Evolutionary conservation across 2,113 vertebrate species (phyloP), one percentile per base, ranked within the genome.

Genomic region (Hassar affinis): DNA sequence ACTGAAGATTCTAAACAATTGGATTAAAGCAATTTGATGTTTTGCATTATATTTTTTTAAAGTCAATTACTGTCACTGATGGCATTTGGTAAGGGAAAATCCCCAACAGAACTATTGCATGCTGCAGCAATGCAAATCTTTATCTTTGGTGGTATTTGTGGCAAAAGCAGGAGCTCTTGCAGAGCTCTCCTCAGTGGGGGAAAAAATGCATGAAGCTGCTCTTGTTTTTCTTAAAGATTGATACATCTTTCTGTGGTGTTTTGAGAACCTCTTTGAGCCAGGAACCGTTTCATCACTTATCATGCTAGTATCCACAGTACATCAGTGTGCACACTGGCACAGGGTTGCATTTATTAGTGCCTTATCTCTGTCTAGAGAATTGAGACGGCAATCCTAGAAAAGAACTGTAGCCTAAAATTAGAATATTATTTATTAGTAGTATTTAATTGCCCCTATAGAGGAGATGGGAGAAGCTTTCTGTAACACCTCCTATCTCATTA

Each of bases 111-210:
- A 51, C 62, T 86, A 27, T 74, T 51, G 51, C 33, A 56, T 54
- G 59, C n/a, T 38, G 59, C 56, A 47, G 56, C 7, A 47, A 57
- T 57, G 81, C 85, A 83, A 56, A 80, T 45, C 52, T 79, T 51
- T 83, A 49, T 64, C 5, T 52, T 72, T 61, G 49, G 85, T 84
- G 81, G 78, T 72, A 75, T 80, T 80, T 86, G 81, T 83, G 81
- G 85, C 54, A 68, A 76, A 79, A 61, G 47, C 85, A 74, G 35
- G 75, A 79, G 64, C 45, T 80, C 77, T 27, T 86, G 85, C 85
- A 77, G 12, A 10, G n/a, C n/a, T n/a, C n/a, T n/a, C n/a, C 77
- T 86, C 42, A 18, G 51, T n/a, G 38, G 71, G 18, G 8, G 33
- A 81, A 56, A 81, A 71, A 38, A 57, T 38, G 51, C 79, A 42